Evolutionary conservation across 2,113 vertebrate genomes (phyloP).

Genomic region (Tachuris rubrigastra): DNA sequence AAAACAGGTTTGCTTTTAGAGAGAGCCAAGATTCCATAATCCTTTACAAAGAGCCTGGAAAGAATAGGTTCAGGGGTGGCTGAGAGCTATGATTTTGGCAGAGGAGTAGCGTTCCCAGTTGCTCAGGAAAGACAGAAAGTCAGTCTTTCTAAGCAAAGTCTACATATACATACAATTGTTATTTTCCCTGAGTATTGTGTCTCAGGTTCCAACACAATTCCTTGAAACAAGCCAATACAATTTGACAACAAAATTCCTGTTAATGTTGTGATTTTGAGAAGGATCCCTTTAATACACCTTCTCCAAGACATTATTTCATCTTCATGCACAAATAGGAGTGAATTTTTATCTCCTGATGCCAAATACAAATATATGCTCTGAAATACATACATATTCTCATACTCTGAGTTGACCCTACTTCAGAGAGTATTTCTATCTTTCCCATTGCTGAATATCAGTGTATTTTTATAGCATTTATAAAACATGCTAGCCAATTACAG

Average conservation of each 20-base stretch:
- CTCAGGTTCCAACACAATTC: background rate
- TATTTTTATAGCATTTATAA: background rate
- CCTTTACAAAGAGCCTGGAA: background rate
- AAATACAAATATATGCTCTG: background rate
- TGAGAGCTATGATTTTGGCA: fast-evolving
- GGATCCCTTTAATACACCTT: background rate
- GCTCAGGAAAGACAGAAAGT: background rate
- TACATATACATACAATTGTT: background rate
- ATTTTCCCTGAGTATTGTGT: background rate
- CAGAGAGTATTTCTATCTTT: background rate
- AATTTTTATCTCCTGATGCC: background rate
- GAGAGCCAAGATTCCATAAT: background rate
- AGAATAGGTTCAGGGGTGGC: background rate
- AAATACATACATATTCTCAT: background rate
- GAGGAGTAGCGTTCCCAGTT: background rate
- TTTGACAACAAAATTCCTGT: background rate
- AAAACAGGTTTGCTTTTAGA: background rate
- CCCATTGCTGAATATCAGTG: background rate
- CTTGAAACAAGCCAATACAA: background rate
- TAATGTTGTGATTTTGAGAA: background rate
- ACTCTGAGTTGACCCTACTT: background rate
- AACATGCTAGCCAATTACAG: background rate
- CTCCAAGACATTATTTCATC: background rate
- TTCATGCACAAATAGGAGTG: background rate
- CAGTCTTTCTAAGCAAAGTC: background rate